Conservation (phyloP, 2,888 invertebrate genomes). For the Megastigmus dorsalis region DNA sequence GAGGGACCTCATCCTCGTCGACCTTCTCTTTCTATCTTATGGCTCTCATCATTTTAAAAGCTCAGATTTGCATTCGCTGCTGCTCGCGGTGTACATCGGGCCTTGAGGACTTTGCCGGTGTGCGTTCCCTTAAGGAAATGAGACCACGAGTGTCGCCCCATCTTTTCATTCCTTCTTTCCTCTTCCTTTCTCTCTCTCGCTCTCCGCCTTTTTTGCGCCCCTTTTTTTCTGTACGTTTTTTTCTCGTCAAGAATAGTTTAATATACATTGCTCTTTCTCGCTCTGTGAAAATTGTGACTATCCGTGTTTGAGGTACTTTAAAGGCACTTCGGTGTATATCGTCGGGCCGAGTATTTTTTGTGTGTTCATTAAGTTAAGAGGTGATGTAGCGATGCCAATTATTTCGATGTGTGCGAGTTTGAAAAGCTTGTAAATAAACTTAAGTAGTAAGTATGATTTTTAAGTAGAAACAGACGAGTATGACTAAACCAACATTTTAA, state of each 20-base stretch:
- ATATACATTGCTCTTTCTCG: constrained; percentile 13
- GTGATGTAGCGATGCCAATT: no score
- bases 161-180: background rate
- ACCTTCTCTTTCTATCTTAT: constrained; percentile 1
- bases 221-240: background rate
- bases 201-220: no score
- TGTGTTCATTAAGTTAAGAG: no score
- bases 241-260: constrained; percentile 20
- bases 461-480: no score
- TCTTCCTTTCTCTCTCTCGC: no score
- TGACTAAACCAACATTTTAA: no score
- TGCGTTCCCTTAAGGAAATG: constrained; percentile 44
- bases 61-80: constrained; percentile 56
- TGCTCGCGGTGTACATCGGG: background rate
- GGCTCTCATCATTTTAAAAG: constrained; percentile 57
- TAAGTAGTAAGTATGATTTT: no score
- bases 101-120: constrained; percentile 1
- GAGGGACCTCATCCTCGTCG: background rate
- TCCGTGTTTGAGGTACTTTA: background rate
- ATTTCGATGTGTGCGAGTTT: no score
- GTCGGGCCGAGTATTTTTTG: no score
- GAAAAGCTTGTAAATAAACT: no score
- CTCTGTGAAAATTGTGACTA: background rate
- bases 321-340: no score
- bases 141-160: constrained; percentile 24